Percentiles rank a stretch among this genome's conserved stretches.
Conservation (phyloP, 2,797 vertebrate genomes). For the Rhabdomys pumilio region DNA sequence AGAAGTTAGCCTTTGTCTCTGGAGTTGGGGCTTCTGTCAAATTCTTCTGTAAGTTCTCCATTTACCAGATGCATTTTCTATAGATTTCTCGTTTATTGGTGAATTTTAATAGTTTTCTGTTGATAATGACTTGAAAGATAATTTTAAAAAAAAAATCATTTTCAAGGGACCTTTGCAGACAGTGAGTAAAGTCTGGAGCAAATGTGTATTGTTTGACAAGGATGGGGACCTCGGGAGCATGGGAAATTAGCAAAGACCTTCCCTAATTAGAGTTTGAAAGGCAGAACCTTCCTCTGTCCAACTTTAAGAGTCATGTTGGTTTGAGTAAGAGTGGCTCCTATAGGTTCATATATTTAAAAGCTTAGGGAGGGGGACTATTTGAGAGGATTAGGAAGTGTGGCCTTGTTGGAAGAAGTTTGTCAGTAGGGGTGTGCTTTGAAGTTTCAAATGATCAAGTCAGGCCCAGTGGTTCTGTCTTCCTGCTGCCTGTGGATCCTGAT, state of each 20-base stretch:
- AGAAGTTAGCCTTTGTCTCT: not conserved
- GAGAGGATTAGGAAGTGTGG: no score
- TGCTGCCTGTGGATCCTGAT: not conserved
- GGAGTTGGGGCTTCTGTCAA: not conserved
- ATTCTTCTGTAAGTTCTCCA: not conserved
- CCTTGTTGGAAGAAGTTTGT: not conserved
- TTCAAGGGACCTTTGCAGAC: not conserved
- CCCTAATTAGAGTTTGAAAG: not conserved
- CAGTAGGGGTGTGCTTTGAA: not conserved
- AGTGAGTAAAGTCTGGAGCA: not conserved
- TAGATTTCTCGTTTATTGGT: slow-evolving; percentile 10
- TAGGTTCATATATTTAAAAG: not conserved
- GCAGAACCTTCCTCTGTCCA: not conserved
- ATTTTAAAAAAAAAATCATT: not conserved
- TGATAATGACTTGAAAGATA: slow-evolving; percentile 43
- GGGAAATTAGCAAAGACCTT: not conserved
- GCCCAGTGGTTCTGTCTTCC: not conserved
- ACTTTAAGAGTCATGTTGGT: no score
- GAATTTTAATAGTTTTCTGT: not conserved
- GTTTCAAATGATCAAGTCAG: not conserved
- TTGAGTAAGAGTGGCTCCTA: not conserved
- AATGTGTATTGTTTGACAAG: not conserved
- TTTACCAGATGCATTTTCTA: not conserved
- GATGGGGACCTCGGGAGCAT: not conserved
- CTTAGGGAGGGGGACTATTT: not conserved